Evolutionary conservation across 2,113 vertebrate species (phyloP), one percentile per base, ranked within the genome.

Genomic region (Nannospalax galili): DNA sequence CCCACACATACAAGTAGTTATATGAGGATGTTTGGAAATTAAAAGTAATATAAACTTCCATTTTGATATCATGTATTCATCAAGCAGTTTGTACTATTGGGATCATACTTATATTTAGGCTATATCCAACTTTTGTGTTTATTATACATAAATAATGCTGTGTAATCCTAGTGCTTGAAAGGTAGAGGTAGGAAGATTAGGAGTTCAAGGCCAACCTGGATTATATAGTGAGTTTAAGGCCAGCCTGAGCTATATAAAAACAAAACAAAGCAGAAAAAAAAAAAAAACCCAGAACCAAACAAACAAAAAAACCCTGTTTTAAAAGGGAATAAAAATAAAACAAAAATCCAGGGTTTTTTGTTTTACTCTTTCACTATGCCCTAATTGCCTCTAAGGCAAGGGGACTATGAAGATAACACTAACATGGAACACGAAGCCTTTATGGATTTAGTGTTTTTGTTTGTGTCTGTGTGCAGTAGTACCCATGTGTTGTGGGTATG

Each of bases 391-490:
- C 64, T 40, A 42, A 73, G 60, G 30, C 69, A 87, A 75, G 10
- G 52, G 48, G 48, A 70, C 3, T 92, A 65, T 90, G 30, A 90
- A 93, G 26, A 87, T 69, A 75, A 42, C 24, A 52, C 24, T 70
- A 35, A 45, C 60, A 65, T 42, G 9, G 72, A 89, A 86, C 30
- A 62, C 19, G 14, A 52, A 90, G 80, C 32, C 70, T 92, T 84
- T 42, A 73, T n/a, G 90, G 32, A n/a, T 86, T 62, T 90, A 85
- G 15, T 93, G 75, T 95, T 96, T 88, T 22, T 40, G n/a, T 42
- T 19, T n/a, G 32, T 67, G 65, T 67, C 28, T 19, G n/a, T 28
- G 37, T 52, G 74, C 32, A 15, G 32, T n/a, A 24, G 70, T 40
- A 20, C 40, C n/a, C 40, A n/a, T 37, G 69, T 69, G 67, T 74